These are phyloP conservation scores for Papilio polyxenes DNA, from an alignment of 1,140 invertebrate genomes.

Conservation along the genomic window DNA sequence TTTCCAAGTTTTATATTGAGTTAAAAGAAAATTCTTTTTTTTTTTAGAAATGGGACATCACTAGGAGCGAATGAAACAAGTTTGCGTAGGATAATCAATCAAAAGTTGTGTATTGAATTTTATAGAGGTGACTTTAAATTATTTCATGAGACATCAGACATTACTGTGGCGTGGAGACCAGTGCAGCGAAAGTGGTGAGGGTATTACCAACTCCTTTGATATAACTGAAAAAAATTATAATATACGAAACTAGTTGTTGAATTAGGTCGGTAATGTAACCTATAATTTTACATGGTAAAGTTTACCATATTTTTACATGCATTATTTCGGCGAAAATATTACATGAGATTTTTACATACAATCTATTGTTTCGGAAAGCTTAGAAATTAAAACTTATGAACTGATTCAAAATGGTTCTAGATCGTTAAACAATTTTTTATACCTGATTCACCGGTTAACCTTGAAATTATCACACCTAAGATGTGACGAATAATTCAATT, in stretches of 20 bases:
- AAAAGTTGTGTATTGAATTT: conserved; percentile 37
- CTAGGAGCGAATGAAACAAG: conserved; percentile 11
- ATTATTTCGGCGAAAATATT: no score
- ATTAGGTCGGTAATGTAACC: no score
- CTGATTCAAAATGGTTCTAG: not conserved
- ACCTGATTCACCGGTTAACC: not conserved
- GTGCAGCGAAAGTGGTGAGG: not conserved
- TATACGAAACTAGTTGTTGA: no score
- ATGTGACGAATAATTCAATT: not conserved
- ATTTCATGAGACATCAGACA: conserved; percentile 26
- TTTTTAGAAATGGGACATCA: conserved; percentile 2
- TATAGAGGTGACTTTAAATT: conserved; percentile 37
- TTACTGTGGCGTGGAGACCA: conserved; percentile 26
- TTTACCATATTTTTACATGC: no score
- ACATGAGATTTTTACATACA: no score
- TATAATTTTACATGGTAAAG: no score
- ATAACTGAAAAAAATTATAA: not conserved
- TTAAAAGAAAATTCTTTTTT: not conserved
- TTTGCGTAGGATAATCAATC: conserved; percentile 35
- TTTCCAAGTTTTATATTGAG: not conserved
- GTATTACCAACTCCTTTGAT: not conserved
- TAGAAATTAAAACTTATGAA: not conserved
- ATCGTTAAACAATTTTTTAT: not conserved
- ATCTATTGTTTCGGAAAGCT: no score
- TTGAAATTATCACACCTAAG: conserved; percentile 15